Base-by-base conservation (phyloP, 92 coral and sea anemone species). In the Palythoa grandis region DNA sequence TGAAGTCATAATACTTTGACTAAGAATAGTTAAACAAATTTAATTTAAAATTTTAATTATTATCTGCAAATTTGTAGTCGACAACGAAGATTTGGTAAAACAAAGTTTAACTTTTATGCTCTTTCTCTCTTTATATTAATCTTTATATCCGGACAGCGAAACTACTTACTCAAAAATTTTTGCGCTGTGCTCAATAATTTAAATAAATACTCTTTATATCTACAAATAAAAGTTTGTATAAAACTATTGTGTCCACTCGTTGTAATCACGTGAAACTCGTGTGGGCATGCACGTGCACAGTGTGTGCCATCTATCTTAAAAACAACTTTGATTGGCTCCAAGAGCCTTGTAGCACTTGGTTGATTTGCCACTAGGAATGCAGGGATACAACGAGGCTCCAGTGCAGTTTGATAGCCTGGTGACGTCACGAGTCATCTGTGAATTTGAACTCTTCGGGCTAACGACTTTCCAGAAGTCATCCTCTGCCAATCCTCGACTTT, bases 141-240 rank as follows among this genome's bases (percentile, higher is more conserved):
- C 60, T 79, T 79, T 63, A 48, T 79, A 37, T 43, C 70, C 43
- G 52, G 60, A 40, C 14, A 48, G 74, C 70, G 39, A 66, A 80
- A 80, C 39, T 65, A 48, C 74, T 66, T 74, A 80, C 43, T 65
- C 39, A 25, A 66, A 80, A 48, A 47, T 37, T 58, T 48, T 67
- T 43, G 85, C 60, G 60, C 60, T 66, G 85, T 24, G 85, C 85
- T 80, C 23, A 63, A 63, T 80, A 80, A 80, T 48, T 80, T 80
- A 80, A 80, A 80, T 80, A 80, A 80, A 80, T 80, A 80, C 74
- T 80, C 85, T 80, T 40, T 80, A 80, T 80, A 80, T 80, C 85
- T 80, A 80, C 85, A 80, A 80, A 80, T 80, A 80, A 80, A 80
- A 60, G 56, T 52, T 63, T 63, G 85, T 80, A 80, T 80, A 80